Evolutionary conservation across 2,888 invertebrate species (phyloP), one percentile per base, ranked within the genome.

Genomic region (Chironomus tentans): DNA sequence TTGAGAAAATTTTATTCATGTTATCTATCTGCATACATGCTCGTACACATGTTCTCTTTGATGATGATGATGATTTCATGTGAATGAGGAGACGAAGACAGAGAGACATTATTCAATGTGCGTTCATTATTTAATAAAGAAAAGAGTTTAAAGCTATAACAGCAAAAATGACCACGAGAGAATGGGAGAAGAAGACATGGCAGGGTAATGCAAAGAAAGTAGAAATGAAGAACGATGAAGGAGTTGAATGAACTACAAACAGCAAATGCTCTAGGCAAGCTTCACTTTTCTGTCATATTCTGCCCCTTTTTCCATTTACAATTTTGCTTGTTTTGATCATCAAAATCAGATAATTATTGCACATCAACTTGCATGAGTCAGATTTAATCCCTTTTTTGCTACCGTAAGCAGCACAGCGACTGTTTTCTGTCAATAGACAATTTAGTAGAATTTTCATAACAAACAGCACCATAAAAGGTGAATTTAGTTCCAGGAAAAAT

Each of bases 191-290:
- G 13, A 24, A 65, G 12, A 65, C 24, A 24, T 13, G 24, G 65
- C 65, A 65, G 10, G 65, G 10, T 22, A 65, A 65, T 13, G n/a
- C 24, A 24, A 56, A 21, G 21, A 21, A 13, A 65, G 21, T 18
- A 65, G 65, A 65, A 65, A 65, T 24, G 65, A 65, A 65, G 21
- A 65, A 13, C 1, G 65, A 21, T 21, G n/a, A n/a, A 56, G 22
- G 13, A 13, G 65, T 65, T 65, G 65, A 65, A 65, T 65, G 65
- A 65, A 65, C 65, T 65, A 13, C 65, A 65, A 24, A 65, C 56
- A 56, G 18, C 56, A 56, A 56, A 56, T 2, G 18, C 56, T 56
- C 56, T 56, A 56, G 56, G 56, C 56, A 18, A 18, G n/a, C 24
- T 24, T 18, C 24, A 21, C 65, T 65, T 56, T 65, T 65, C 24